Base-by-base conservation (phyloP, 1,140 invertebrate genomes). In the Drosophila nebulosa region DNA sequence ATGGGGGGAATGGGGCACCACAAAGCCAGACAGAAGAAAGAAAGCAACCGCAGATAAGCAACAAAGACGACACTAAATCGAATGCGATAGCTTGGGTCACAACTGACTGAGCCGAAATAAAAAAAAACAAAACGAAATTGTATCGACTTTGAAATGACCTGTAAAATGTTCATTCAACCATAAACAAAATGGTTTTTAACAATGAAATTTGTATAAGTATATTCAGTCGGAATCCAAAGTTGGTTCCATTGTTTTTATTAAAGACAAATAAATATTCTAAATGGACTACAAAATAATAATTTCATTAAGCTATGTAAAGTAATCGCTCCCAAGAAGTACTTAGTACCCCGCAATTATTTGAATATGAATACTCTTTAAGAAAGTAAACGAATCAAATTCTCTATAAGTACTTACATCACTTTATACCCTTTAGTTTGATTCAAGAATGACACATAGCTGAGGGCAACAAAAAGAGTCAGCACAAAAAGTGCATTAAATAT, bases 51-150 rank as follows among this genome's bases (percentile, higher is more conserved):
- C 78, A 88, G 81, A 88, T 88, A 88, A 88, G 81, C 83, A 66
- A 60, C 65, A 70, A 80, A 85, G 81, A 80, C 74, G 78, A 86
- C 78, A 88, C 78, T 86, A 78, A 86, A 86, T 86, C 78, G 83
- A 67, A 61, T 65, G 78, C 52, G 83, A 86, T 86, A 83, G 74
- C 66, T 74, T 46, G 39, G 39, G 39, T 64, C 35, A 58, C 52
- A 21, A 51, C 35, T 21, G 30, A 32, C 30, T 32, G 30, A 32
- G 30, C 56, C 64, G 42, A 51, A 50, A 64, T 12, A 57, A 58
- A 64, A n/a, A 57, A 58, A 27, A 12, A 22, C 9, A 22, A 57
- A 51, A 30, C 4, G 39, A 36, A 62, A 27, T 1, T 32, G n/a
- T 24, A 60, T 9, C 46, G n/a, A 64, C 50, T 35, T 0, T 0